Evolutionary conservation across 2,113 vertebrate genomes (phyloP), one percentile per base, ranked within the genome.

Genomic region (Symphodus melops): DNA sequence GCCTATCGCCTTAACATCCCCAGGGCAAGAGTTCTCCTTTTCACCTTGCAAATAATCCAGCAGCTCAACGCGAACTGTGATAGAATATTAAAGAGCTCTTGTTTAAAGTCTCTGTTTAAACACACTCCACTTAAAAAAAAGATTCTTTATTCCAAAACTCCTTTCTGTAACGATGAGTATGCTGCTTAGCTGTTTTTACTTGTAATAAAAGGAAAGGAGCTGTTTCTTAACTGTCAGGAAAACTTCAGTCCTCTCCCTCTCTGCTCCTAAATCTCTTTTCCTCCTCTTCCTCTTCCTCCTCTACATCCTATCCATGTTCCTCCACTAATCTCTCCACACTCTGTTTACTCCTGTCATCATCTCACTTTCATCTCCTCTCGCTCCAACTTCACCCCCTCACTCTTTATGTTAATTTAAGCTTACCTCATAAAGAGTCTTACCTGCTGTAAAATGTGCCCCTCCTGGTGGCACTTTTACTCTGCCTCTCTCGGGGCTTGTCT

Each of bases 341-440:
- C 59, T 80, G 56, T 86, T 86, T 87, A 71, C 75, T 73, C 56
- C 80, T 80, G 66, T 89, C 76, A 61, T 65, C 69, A 23, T 69
- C 72, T 71, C 79, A 11, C 67, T 75, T 85, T 82, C 83, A 73
- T 72, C 63, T 77, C 49, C 69, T 62, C 42, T 44, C 21, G 46
- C 48, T 61, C 36, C 49, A 39, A 51, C 59, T 77, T 23, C 17
- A 61, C 61, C 68, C 67, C 19, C 61, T 33, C 12, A 25, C 48
- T 79, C 14, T 68, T 72, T 42, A 83, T 80, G 52, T 23, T 63
- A 59, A 67, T 81, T 62, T 11, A n/a, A 12, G 19, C 39, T 70
- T 2, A 25, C 4, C 49, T 54, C n/a, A 49, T 51, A 72, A 60
- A 67, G 14, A 48, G 69, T 6, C 1, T 19, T 62, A 66, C 49